These are phyloP conservation scores for Halcyon malimbica DNA, from an alignment of 2,113 vertebrate genomes.

Conservation along the genomic window DNA sequence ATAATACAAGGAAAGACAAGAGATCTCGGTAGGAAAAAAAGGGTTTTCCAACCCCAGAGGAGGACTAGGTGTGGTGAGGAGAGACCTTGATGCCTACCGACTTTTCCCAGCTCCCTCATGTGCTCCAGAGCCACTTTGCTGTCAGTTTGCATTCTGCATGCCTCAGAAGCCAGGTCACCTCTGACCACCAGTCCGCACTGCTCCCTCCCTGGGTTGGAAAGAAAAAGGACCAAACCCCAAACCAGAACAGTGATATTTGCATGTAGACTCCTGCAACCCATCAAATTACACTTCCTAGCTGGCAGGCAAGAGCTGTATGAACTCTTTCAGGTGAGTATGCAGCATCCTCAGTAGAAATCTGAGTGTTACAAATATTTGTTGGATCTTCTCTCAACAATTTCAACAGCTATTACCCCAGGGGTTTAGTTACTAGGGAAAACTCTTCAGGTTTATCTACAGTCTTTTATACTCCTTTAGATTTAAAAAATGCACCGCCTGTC, in stretches of 20 bases:
- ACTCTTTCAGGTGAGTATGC: not conserved
- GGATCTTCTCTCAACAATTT: not conserved
- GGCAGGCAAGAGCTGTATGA: not conserved
- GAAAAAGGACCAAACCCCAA: not conserved
- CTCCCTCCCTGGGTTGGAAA: not conserved
- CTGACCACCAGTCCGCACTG: fast-evolving
- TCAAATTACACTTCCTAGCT: not conserved
- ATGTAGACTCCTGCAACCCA: not conserved
- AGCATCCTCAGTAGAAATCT: not conserved
- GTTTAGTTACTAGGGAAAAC: not conserved
- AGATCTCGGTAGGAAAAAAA: not conserved
- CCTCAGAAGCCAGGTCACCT: not conserved
- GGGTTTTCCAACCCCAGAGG: not conserved
- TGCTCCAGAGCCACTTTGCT: not conserved
- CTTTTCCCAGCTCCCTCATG: not conserved
- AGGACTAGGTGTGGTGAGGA: not conserved
- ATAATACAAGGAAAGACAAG: not conserved
- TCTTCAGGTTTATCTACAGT: not conserved
- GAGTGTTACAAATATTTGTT: not conserved
- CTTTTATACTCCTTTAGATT: not conserved
- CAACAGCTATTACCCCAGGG: not conserved
- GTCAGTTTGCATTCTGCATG: not conserved
- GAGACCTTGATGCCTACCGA: not conserved
- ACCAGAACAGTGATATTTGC: not conserved
- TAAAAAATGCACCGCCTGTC: not conserved